These are phyloP conservation scores for Zapornia atra DNA, from an alignment of 2,113 vertebrate genomes.

Conservation along the genomic window DNA sequence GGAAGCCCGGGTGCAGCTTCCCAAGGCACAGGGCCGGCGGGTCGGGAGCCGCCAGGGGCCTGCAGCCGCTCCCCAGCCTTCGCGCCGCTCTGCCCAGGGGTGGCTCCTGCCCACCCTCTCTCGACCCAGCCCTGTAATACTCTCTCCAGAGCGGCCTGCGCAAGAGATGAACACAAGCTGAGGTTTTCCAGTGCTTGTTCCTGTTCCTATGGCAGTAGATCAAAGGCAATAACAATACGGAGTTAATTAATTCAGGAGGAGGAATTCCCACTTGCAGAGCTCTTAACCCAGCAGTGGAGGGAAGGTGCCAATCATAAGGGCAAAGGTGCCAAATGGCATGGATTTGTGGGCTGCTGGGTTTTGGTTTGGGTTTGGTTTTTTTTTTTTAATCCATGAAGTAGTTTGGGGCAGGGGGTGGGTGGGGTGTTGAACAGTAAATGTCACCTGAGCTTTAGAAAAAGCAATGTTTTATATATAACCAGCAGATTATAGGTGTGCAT, in stretches of 20 bases:
- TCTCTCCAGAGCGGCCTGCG: slow-evolving; percentile 20
- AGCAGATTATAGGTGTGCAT: not conserved
- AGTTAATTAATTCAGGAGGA: slow-evolving; percentile 60
- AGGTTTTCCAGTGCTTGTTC: slow-evolving; percentile 13
- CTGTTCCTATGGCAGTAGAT: slow-evolving; percentile 61
- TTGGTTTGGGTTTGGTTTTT: too few relatives aligned
- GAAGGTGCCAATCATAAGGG: slow-evolving; percentile 33
- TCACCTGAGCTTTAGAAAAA: not conserved
- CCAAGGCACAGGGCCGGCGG: slow-evolving; percentile 10
- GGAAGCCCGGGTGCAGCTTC: slow-evolving; percentile 10
- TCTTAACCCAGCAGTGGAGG: slow-evolving; percentile 26
- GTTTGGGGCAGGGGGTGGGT: not conserved
- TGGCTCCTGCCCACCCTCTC: slow-evolving; percentile 17
- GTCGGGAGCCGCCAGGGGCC: slow-evolving; percentile 55
- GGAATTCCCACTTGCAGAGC: slow-evolving; percentile 56
- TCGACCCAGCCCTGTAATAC: slow-evolving; percentile 25
- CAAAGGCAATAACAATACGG: slow-evolving; percentile 53
- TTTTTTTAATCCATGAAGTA: not conserved
- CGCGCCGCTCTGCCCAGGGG: not conserved
- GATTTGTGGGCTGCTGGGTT: not conserved
- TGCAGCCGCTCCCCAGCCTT: slow-evolving; percentile 11
- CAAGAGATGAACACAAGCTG: slow-evolving; percentile 33
- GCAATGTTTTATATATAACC: not conserved
- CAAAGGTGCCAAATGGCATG: not conserved
- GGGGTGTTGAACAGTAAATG: not conserved